phyloP scores from a whole-genome alignment of 2,888 invertebrate genomes.

The Gryllus longicercus region DNA sequence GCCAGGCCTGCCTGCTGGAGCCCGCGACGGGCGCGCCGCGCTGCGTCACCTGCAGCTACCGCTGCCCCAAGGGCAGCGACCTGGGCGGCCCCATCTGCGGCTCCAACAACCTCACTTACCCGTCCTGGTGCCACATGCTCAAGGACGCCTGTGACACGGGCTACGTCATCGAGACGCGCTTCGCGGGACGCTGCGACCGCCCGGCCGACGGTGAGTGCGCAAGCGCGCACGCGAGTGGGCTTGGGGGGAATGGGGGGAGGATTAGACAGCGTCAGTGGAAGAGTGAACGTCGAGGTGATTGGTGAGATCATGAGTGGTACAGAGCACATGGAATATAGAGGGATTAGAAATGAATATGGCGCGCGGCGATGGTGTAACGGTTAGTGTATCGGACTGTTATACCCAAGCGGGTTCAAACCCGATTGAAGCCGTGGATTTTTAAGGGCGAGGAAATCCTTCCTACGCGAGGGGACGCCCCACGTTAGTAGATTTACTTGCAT shows the following conservation, averaged over 20 bases:
- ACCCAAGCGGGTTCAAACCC: no score
- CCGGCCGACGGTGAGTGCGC: constrained; percentile 25
- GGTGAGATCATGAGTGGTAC: no score
- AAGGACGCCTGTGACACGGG: constrained; percentile 72
- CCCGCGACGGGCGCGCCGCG: constrained; percentile 61
- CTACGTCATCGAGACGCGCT: constrained; percentile 65
- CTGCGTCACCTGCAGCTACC: constrained; percentile 67
- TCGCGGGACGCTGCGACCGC: constrained; percentile 59
- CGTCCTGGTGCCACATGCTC: constrained; percentile 75
- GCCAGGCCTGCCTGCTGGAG: constrained; percentile 66
- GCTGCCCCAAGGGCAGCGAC: constrained; percentile 47
- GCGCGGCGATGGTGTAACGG: no score
- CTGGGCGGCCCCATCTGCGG: constrained; percentile 57
- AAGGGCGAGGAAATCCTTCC: no score
- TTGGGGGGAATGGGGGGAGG: neutral
- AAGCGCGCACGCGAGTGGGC: neutral
- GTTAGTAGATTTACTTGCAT: no score
- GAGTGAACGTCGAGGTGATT: no score
- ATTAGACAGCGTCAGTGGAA: neutral
- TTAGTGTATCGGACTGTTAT: no score
- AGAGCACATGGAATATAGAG: no score
- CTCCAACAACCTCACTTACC: constrained; percentile 69
- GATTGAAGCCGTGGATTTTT: no score
- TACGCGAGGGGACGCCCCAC: no score
- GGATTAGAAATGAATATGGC: no score